These are phyloP conservation scores for Phyllostomus hastatus DNA, from an alignment of 2,113 vertebrate genomes.

Conservation along the genomic window DNA sequence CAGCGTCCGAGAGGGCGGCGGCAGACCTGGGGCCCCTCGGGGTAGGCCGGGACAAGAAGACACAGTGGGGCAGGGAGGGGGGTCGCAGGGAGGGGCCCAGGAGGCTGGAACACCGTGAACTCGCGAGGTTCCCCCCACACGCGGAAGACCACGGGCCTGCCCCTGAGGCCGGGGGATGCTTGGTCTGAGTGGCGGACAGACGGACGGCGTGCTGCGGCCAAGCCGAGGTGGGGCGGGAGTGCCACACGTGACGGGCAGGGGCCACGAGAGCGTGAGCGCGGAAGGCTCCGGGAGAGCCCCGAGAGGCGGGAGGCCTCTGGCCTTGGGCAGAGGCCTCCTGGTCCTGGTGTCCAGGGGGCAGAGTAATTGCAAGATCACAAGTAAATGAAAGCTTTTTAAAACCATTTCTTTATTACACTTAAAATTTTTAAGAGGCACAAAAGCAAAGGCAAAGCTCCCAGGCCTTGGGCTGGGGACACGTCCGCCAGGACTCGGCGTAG, in stretches of 20 bases:
- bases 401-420: neutral
- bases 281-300: neutral
- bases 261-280: too few relatives aligned
- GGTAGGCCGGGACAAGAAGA: neutral
- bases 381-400: neutral
- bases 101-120: accelerated
- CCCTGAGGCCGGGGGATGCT: neutral
- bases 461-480: too few relatives aligned
- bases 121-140: accelerated
- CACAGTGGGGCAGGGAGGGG: neutral
- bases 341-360: too few relatives aligned
- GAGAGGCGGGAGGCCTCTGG: too few relatives aligned
- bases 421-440: neutral
- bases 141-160: accelerated
- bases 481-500: accelerated
- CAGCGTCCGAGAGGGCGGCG: accelerated
- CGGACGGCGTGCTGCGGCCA: neutral
- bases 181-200: accelerated
- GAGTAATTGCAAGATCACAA: neutral
- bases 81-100: neutral
- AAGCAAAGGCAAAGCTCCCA: neutral
- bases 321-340: too few relatives aligned
- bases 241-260: too few relatives aligned
- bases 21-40: neutral
- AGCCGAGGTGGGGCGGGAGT: neutral